Percentiles rank a stretch among this genome's conserved stretches.
Conservation (phyloP, 2,797 vertebrate species). For the Delichon dasypus region DNA sequence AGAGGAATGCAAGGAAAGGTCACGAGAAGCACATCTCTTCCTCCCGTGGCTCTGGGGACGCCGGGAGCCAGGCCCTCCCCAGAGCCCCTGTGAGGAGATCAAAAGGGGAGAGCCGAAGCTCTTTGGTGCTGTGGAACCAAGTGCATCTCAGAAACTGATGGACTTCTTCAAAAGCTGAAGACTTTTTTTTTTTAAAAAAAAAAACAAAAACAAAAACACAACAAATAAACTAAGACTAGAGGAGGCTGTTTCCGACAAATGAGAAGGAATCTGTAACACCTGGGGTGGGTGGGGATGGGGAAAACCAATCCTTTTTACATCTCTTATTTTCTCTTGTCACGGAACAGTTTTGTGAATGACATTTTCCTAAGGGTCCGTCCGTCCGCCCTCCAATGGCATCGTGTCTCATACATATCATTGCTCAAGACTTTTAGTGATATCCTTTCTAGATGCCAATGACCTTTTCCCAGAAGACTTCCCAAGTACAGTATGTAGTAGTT, state of each 20-base stretch:
- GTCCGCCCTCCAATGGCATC: conserved; percentile 65
- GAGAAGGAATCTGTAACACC: conserved; percentile 48
- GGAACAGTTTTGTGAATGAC: conserved; percentile 56
- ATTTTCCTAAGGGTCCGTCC: conserved; percentile 19
- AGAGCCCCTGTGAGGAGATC: background rate
- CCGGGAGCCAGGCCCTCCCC: background rate
- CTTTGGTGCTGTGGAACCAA: conserved; percentile 54
- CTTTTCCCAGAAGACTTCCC: conserved; percentile 64
- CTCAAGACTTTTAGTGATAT: conserved; percentile 75
- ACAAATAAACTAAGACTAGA: conserved; percentile 39
- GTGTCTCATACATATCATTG: conserved; percentile 79
- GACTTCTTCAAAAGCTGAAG: conserved; percentile 62
- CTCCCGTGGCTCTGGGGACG: background rate
- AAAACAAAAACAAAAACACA: background rate
- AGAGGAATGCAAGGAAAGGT: conserved; percentile 45
- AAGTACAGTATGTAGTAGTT: conserved; percentile 65
- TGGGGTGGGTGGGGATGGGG: conserved; percentile 10
- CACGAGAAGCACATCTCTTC: background rate
- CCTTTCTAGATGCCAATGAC: conserved; percentile 71
- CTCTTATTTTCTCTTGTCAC: conserved; percentile 53
- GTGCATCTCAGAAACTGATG: conserved; percentile 38
- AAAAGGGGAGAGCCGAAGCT: background rate
- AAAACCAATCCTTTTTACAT: conserved; percentile 45
- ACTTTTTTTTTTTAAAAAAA: background rate
- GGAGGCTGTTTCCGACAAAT: conserved; percentile 44